These are phyloP conservation scores for Chaetura pelagica DNA, from an alignment of 2,113 vertebrate genomes.

Conservation along the genomic window DNA sequence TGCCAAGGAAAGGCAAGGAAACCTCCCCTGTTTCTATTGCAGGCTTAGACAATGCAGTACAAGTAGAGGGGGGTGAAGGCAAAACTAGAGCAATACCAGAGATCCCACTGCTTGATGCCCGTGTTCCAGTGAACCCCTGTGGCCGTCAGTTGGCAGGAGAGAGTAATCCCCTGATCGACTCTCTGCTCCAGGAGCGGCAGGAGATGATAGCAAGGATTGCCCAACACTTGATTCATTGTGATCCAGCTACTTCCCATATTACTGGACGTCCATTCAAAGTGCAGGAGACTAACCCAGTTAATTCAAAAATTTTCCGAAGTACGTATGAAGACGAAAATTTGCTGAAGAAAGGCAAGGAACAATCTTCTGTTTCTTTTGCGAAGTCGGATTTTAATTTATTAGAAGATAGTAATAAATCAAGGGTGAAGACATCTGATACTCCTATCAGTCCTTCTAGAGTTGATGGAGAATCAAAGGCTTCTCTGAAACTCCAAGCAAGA, in stretches of 20 bases:
- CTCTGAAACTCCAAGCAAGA: slow-evolving; percentile 84
- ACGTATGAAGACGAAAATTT: slow-evolving; percentile 80
- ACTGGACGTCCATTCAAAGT: slow-evolving; percentile 78
- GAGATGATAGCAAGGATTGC: slow-evolving; percentile 97
- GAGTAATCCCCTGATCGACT: slow-evolving; percentile 90
- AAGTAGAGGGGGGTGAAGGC: slow-evolving; percentile 74
- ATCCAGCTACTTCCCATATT: slow-evolving; percentile 84
- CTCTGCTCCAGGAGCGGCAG: slow-evolving; percentile 93
- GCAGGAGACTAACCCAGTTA: slow-evolving; percentile 64
- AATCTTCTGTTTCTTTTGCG: slow-evolving; percentile 13
- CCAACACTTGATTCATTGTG: slow-evolving; percentile 92
- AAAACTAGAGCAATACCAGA: slow-evolving; percentile 62
- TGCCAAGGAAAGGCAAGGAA: slow-evolving; percentile 88
- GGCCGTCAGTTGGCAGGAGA: slow-evolving; percentile 76
- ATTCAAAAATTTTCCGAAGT: slow-evolving; percentile 84
- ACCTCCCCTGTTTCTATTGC: slow-evolving; percentile 30
- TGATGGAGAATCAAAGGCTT: slow-evolving; percentile 73
- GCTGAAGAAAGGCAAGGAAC: slow-evolving; percentile 85
- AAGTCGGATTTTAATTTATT: slow-evolving; percentile 55
- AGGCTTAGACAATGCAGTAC: slow-evolving; percentile 35
- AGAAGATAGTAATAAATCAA: slow-evolving; percentile 74
- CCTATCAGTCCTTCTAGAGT: slow-evolving; percentile 75
- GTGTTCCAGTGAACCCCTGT: slow-evolving; percentile 60
- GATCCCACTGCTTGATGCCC: slow-evolving; percentile 18
- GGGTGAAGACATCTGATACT: slow-evolving; percentile 76